Base-by-base conservation (phyloP, 2,888 invertebrate genomes). In the Dynastes maya region DNA sequence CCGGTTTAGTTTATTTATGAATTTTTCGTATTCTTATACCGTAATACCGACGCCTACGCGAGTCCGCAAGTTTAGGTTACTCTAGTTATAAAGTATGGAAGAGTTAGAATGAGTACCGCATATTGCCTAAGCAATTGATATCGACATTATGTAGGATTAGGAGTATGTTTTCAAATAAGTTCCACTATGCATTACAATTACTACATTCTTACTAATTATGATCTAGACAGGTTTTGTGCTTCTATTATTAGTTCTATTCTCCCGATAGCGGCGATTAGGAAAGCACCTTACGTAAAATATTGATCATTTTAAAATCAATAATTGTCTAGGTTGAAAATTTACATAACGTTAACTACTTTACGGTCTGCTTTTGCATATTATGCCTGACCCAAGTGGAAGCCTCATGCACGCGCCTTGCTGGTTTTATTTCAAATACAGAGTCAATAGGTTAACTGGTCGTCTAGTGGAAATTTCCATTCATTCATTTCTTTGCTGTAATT, bases 371-470 rank as follows among this genome's bases (percentile, higher is more conserved):
- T 22, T 61, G 61, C 61, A 61, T 27, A 61, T 22, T 61, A 29
- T 2, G 16, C 27, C 29, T 61, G 61, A 61, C 61, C 61, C 9
- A 22, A 61, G 61, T 61, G 61, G 61, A 61, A 22, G 2, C 61
- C 29, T 61, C 27, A 27, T 61, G 61, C 27, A 61, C 29, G 29
- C 61, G 61, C 11, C 61, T 61, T 29, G 61, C 11, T 22, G 6
- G 61, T 55, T 55, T 16, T 3, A 16, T 55, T 55, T 55, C 53
- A 27, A 61, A 61, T 61, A 11, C 29, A 29, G 6, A 61, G 61
- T 61, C 61, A 61, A 61, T 61, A 22, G 61, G 61, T 61, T 61
- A 61, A 61, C 61, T 61, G 61, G 61, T 29, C 29, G 61, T 22
- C 29, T 1, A 61, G 61, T 61, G 61, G 61, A 61, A 61, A 61